A percentile compares a stretch with the other conserved stretches of the same genome.
Evolutionary conservation across 2,797 vertebrate species (phyloP).

Genomic region (Falco concolor): DNA sequence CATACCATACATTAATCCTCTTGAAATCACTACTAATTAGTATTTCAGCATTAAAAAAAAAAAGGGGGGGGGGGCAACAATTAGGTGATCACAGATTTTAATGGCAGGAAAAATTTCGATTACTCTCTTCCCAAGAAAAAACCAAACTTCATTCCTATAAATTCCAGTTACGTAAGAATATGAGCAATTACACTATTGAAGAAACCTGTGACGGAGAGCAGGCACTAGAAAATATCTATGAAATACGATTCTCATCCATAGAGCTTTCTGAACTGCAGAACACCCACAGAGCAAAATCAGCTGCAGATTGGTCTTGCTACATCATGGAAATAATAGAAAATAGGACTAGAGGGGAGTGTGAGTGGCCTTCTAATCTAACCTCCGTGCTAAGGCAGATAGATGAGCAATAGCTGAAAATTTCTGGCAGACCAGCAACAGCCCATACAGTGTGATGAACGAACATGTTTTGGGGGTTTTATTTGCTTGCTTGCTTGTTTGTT

Average conservation of each 20-base stretch:
- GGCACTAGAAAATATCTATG: conserved; percentile 47
- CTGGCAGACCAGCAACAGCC: neutral
- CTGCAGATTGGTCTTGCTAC: conserved; percentile 21
- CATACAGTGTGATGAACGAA: neutral
- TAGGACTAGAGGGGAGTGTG: neutral
- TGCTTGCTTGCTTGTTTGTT: neutral
- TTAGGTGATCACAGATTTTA: neutral
- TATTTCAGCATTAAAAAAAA: neutral
- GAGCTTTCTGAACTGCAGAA: conserved; percentile 36
- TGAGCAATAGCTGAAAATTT: neutral
- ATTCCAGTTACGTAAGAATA: conserved; percentile 42
- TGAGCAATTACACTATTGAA: conserved; percentile 27
- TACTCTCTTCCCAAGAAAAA: neutral
- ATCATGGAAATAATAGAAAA: conserved; percentile 45
- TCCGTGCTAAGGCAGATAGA: neutral
- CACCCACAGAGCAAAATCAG: conserved; percentile 54
- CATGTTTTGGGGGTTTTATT: accelerated
- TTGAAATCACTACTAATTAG: neutral
- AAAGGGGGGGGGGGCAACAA: neutral
- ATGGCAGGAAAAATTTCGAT: neutral
- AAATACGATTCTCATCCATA: conserved; percentile 57
- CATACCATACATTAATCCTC: neutral
- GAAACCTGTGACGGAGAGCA: conserved; percentile 40
- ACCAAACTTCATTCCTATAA: neutral
- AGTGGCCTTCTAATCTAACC: conserved; percentile 18